Base-by-base conservation (phyloP, 2,113 vertebrate species). In the Osmerus mordax region DNA sequence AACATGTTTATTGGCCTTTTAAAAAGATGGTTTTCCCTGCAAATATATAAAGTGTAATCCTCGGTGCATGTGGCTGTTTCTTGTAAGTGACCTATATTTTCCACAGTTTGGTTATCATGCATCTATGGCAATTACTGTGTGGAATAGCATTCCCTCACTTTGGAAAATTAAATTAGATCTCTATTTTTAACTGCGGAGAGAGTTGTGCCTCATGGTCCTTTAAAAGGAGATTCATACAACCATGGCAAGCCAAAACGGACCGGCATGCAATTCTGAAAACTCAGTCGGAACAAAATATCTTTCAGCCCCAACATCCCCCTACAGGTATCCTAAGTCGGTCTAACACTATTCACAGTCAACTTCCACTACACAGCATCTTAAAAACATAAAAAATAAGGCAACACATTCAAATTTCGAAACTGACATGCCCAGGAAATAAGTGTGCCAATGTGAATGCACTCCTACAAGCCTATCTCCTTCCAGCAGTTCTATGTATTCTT, bases 71-170 rank as follows among this genome's bases (percentile, higher is more conserved):
- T 73, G 69, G 79, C 63, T 78, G 56, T 83, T 80, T 69, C 72
- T 79, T 73, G 73, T 65, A 74, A 74, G 78, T 84, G 76, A 74
- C 82, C 80, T 78, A 75, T 81, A 79, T 83, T 77, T 76, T 72
- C 62, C 75, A 72, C 51, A 64, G 32, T 47, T 75, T 80, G 76
- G 72, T 82, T 84, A 81, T 84, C 78, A 65, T 85, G 81, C 76
- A 84, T 87, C 79, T 89, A 62, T 79, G 71, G 82, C 81, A 87
- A 86, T 87, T 87, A 86, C 79, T 19, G 15, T 65, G 70, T 61
- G 69, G 63, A 83, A 73, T 65, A 78, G 66, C 77, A 86, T 84
- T 82, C 75, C 62, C 60, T 83, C 73, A 80, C 81, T 87, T 88
- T 81, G 73, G 75, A 81, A 79, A 84, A 84, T 83, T 76, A 70